These are phyloP conservation scores for Apomyelois bistriatella DNA, from an alignment of 2,888 invertebrate genomes.

Conservation along the genomic window DNA sequence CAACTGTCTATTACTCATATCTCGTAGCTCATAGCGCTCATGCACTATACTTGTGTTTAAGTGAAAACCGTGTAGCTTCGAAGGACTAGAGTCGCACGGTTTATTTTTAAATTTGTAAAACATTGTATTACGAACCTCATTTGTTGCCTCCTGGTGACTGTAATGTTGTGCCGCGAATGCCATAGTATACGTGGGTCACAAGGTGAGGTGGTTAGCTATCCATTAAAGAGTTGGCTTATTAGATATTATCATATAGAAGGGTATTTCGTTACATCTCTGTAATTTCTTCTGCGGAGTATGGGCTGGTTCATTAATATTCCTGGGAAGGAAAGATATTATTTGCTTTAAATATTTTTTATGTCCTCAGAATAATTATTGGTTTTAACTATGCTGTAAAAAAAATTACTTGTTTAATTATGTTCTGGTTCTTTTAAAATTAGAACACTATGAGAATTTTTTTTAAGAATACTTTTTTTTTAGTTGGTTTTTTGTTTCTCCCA, in stretches of 20 bases:
- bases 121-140: conserved; percentile 13
- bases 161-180: conserved; percentile 1
- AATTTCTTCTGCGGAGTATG: not conserved
- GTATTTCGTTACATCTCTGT: conserved; percentile 11
- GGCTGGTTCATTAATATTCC: not conserved
- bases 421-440: too few species aligned
- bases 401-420: too few species aligned
- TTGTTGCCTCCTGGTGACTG: conserved; percentile 6
- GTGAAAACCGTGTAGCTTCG: conserved; percentile 51
- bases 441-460: too few species aligned
- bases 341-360: not conserved
- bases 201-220: conserved; percentile 13
- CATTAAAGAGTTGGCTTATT: conserved; percentile 9
- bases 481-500: too few species aligned
- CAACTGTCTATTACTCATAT: conserved; percentile 67
- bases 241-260: conserved; percentile 12
- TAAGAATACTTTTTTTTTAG: too few species aligned
- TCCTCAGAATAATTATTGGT: too few species aligned
- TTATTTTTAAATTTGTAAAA: conserved; percentile 19
- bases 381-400: too few species aligned
- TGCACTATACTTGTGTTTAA: conserved; percentile 32
- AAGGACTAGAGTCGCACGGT: conserved; percentile 22
- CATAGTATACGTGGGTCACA: conserved; percentile 8
- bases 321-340: not conserved
- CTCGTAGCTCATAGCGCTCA: conserved; percentile 27